Percentiles rank a stretch among this genome's conserved stretches.
phyloP scores from a whole-genome alignment of 2,797 vertebrate genomes.

The Helarctos malayanus region DNA sequence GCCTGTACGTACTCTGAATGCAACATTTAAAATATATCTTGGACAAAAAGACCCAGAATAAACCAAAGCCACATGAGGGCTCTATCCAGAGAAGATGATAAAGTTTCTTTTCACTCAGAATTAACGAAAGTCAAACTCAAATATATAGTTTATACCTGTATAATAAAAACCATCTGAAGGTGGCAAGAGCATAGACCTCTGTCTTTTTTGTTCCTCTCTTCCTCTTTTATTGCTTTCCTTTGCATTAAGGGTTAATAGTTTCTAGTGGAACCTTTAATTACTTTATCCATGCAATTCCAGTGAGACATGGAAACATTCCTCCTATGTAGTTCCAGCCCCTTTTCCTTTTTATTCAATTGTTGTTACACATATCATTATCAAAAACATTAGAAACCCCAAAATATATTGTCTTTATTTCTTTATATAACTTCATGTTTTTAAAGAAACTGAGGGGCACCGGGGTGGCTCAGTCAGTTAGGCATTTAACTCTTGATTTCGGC shows the following conservation, averaged over 20 bases:
- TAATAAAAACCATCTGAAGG: neutral
- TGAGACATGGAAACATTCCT: neutral
- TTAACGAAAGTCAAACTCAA: neutral
- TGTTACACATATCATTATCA: neutral
- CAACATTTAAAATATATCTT: neutral
- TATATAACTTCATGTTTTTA: neutral
- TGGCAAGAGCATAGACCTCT: neutral
- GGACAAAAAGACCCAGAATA: neutral
- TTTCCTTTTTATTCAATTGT: neutral
- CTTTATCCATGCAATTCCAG: neutral
- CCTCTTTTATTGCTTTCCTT: neutral
- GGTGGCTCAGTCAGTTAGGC: neutral
- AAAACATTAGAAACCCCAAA: neutral
- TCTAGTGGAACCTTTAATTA: neutral
- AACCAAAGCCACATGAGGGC: neutral
- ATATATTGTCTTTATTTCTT: neutral
- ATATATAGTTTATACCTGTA: neutral
- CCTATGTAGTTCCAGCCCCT: neutral
- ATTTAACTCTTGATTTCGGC: neutral
- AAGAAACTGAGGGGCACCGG: neutral
- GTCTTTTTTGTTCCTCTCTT: neutral
- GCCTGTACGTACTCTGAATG: neutral
- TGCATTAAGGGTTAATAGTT: neutral
- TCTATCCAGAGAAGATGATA: neutral
- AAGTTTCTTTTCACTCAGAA: neutral